Percentiles rank a stretch among this genome's conserved stretches.
Evolutionary conservation across 2,888 invertebrate genomes (phyloP).

Genomic region (Ypsolopha sequella): DNA sequence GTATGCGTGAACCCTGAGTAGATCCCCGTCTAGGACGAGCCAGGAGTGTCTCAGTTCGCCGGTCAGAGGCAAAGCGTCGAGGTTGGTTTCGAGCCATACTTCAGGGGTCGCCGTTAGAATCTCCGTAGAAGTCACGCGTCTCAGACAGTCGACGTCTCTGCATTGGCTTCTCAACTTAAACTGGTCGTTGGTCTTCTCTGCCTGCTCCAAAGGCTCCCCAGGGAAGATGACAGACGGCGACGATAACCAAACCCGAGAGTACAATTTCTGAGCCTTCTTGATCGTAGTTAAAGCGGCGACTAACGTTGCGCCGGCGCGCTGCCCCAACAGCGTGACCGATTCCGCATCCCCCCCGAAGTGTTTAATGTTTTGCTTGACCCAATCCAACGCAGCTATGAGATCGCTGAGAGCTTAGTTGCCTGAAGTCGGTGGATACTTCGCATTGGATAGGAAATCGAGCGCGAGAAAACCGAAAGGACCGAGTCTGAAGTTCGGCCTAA

Average conservation of each 20-base stretch:
- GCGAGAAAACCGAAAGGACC: conserved; percentile 87
- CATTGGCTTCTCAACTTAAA: conserved; percentile 73
- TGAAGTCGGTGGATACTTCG: conserved; percentile 79
- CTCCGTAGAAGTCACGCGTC: conserved; percentile 61
- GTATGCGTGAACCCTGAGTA: conserved; percentile 75
- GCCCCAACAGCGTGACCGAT: conserved; percentile 86
- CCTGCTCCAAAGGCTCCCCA: conserved; percentile 70
- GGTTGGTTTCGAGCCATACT: conserved; percentile 74
- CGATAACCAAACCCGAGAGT: conserved; percentile 83
- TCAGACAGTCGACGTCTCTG: conserved; percentile 69
- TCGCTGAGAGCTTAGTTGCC: conserved; percentile 91
- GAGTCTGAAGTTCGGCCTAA: conserved; percentile 87
- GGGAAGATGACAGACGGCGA: conserved; percentile 83
- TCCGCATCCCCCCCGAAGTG: conserved; percentile 86
- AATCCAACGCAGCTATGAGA: conserved; percentile 79
- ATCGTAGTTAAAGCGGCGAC: conserved; percentile 80
- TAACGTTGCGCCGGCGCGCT: conserved; percentile 87
- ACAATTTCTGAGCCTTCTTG: conserved; percentile 73
- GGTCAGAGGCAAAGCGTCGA: conserved; percentile 73
- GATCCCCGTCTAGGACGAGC: conserved; percentile 80
- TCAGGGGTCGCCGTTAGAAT: conserved; percentile 79
- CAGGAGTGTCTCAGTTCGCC: conserved; percentile 78
- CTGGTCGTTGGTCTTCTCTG: conserved; percentile 72
- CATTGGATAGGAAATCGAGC: conserved; percentile 75
- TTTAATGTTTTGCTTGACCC: conserved; percentile 85